A percentile compares a stretch with the other conserved stretches of the same genome.
These are phyloP conservation scores for Drosophila eohydei DNA, from an alignment of 2,888 invertebrate species.

Conservation along the genomic window DNA sequence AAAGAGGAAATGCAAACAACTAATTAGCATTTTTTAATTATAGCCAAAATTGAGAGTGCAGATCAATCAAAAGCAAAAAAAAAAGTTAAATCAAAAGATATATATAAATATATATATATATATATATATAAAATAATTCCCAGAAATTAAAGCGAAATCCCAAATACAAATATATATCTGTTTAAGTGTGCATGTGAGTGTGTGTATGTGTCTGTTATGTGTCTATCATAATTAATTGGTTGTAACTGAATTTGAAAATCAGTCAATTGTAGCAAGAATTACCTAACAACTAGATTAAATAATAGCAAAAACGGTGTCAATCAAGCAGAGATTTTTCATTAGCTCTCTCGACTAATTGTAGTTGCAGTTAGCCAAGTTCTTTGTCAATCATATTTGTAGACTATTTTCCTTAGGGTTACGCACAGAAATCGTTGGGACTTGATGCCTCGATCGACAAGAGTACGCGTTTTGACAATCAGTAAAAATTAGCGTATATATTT, in stretches of 20 bases:
- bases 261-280: slow-evolving; percentile 53
- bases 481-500: slow-evolving; percentile 82
- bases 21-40: slow-evolving; percentile 58
- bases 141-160: not conserved
- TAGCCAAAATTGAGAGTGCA: slow-evolving; percentile 45
- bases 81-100: not conserved
- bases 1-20: slow-evolving; percentile 51
- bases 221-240: slow-evolving; percentile 52
- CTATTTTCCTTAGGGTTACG: slow-evolving; percentile 44
- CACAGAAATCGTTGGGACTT: slow-evolving; percentile 51
- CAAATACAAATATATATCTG: slow-evolving; percentile 28
- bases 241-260: slow-evolving; percentile 38
- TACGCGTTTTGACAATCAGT: slow-evolving; percentile 86
- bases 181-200: slow-evolving; percentile 1
- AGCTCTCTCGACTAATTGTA: slow-evolving; percentile 32
- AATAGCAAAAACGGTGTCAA: slow-evolving; percentile 52
- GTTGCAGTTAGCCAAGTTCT: slow-evolving; percentile 18
- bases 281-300: slow-evolving; percentile 4
- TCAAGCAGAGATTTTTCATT: slow-evolving; percentile 53
- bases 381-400: slow-evolving; percentile 40
- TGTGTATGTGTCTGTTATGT: slow-evolving; percentile 27
- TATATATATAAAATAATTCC: slow-evolving; percentile 5
- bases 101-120: slow-evolving; percentile 11
- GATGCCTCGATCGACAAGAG: slow-evolving; percentile 81
- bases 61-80: slow-evolving; percentile 37